Conservation (phyloP, 2,113 vertebrate genomes). For the Salvelinus fontinalis region DNA sequence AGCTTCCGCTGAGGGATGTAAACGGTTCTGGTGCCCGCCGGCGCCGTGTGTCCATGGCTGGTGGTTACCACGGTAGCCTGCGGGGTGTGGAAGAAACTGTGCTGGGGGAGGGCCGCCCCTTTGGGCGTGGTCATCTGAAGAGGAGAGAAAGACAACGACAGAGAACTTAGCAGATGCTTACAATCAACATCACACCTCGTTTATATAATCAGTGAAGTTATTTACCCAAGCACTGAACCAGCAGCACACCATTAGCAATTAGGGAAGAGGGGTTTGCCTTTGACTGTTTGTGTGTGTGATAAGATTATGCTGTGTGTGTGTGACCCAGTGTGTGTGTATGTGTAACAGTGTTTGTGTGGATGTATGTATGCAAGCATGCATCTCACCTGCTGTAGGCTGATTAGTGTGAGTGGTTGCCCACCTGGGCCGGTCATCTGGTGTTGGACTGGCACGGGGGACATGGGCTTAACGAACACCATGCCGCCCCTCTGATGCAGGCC, state of each 20-base stretch:
- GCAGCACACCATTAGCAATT: no score
- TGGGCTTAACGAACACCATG: slow-evolving; percentile 73
- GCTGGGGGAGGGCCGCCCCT: slow-evolving; percentile 72
- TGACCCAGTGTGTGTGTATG: background rate
- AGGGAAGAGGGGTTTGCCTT: background rate
- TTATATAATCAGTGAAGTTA: no score
- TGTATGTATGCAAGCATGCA: background rate
- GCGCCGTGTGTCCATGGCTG: slow-evolving; percentile 41
- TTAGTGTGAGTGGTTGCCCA: slow-evolving; percentile 62
- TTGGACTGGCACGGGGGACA: slow-evolving; percentile 46
- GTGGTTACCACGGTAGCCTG: slow-evolving; percentile 60
- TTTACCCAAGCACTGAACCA: no score
- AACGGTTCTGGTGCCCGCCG: slow-evolving; percentile 55
- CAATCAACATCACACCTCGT: background rate
- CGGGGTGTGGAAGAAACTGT: slow-evolving; percentile 85
- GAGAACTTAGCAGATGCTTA: background rate
- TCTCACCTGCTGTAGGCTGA: slow-evolving; percentile 74
- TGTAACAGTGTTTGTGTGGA: background rate
- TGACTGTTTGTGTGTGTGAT: background rate
- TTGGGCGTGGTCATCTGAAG: slow-evolving; percentile 79
- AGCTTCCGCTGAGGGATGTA: slow-evolving; percentile 87
- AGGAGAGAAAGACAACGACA: slow-evolving; percentile 64
- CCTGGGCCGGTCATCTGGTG: slow-evolving; percentile 55
- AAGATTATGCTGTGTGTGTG: background rate
- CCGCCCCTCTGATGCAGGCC: slow-evolving; percentile 71